A percentile compares a stretch with the other conserved stretches of the same genome.
These are phyloP conservation scores for Calliphora vomitoria DNA, from an alignment of 2,888 invertebrate genomes.

Conservation along the genomic window DNA sequence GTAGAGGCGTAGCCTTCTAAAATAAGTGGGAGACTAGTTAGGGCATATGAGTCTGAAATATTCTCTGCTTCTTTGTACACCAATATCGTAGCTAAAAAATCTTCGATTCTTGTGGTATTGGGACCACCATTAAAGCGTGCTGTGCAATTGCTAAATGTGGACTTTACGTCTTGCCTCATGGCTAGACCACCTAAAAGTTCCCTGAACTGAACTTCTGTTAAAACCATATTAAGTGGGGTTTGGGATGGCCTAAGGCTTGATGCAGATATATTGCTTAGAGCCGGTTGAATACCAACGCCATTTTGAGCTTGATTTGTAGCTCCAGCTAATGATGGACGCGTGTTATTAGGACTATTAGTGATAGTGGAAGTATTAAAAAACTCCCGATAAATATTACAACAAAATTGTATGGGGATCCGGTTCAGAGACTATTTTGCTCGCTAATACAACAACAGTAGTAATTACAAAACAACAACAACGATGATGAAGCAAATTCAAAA, in stretches of 20 bases:
- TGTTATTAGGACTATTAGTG: neutral
- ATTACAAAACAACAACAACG: too few relatives aligned
- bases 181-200: slow-evolving; percentile 1
- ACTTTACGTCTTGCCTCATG: slow-evolving; percentile 6
- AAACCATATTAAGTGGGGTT: neutral
- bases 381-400: too few relatives aligned
- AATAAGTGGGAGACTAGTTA: slow-evolving; percentile 60
- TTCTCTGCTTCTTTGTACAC: slow-evolving; percentile 53
- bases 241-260: neutral
- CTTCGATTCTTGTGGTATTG: slow-evolving; percentile 55
- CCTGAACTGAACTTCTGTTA: slow-evolving; percentile 5
- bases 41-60: slow-evolving; percentile 40
- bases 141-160: slow-evolving; percentile 54
- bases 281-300: neutral
- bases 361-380: neutral
- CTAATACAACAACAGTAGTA: too few relatives aligned
- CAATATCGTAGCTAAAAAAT: slow-evolving; percentile 58
- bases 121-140: slow-evolving; percentile 57
- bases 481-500: too few relatives aligned
- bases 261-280: neutral
- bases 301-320: neutral
- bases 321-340: neutral
- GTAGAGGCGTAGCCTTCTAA: slow-evolving; percentile 59
- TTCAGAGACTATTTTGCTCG: too few relatives aligned
- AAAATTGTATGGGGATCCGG: too few relatives aligned